Percentiles rank a stretch among this genome's conserved stretches.
phyloP scores from a whole-genome alignment of 2,797 vertebrate genomes.

The Taenioides sp. region DNA sequence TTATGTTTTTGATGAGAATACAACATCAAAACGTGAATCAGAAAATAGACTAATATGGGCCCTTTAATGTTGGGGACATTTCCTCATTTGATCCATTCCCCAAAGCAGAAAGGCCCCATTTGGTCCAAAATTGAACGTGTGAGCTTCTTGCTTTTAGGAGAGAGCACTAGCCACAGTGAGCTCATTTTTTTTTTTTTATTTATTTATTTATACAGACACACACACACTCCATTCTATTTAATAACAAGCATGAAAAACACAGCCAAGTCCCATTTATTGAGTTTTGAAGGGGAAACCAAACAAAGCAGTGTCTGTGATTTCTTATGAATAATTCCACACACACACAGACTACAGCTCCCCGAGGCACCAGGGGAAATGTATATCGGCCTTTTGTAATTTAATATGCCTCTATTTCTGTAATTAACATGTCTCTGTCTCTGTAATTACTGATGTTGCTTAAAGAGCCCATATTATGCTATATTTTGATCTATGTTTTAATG shows the following conservation, averaged over 20 bases:
- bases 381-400: conserved; percentile 43
- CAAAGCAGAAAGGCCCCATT: not conserved
- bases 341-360: conserved; percentile 39
- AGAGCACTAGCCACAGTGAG: not conserved
- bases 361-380: conserved; percentile 42
- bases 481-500: too few species aligned
- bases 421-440: conserved; percentile 14
- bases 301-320: conserved; percentile 24
- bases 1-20: too few species aligned
- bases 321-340: conserved; percentile 59
- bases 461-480: not conserved
- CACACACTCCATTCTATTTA: not conserved
- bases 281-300: conserved; percentile 14
- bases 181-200: too few species aligned
- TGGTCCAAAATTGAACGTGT: not conserved
- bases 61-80: too few species aligned
- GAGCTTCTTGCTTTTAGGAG: not conserved
- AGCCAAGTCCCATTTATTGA: conserved; percentile 11
- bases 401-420: conserved; percentile 14
- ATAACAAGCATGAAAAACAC: not conserved
- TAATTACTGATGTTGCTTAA: conserved; percentile 27
- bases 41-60: too few species aligned
- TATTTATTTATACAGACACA: too few species aligned
- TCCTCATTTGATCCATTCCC: not conserved
- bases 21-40: too few species aligned